Evolutionary conservation across 2,797 vertebrate species (phyloP), one percentile per base, ranked within the genome.

Genomic region (Botia kubotai): DNA sequence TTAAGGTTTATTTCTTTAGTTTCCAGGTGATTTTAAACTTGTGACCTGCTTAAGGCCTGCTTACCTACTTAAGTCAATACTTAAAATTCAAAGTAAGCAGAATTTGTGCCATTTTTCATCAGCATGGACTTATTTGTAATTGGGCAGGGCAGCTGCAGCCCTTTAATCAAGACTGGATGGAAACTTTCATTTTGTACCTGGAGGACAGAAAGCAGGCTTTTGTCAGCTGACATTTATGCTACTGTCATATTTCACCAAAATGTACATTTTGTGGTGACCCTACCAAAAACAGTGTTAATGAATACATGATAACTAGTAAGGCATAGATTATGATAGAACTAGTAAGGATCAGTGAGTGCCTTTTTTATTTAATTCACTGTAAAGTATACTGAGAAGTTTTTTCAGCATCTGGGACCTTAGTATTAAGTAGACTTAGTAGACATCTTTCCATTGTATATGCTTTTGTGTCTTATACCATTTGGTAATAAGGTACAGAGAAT

Each of bases 1-100:
- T 89, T 72, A 79, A 75, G 86, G 89, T 84, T 89, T 90, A 91
- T 70, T 83, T 86, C 43, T 87, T 79, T 81, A 19, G 14, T 43
- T 11, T 46, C 55, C 11, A 62, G 50, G 77, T 85, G 85, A 89
- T 85, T 85, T 87, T 80, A 88, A 90, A 88, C 53, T 13, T 52
- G 17, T 52, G 16, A 76, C 26, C 14, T 14, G 43, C 17, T 68
- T 26, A n/a, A 29, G 13, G 17, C 4, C 33, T 3, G 33, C 33
- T 33, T 3, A 3, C 23, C 23, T 26, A 26, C 23, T 26, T 43
- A 43, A 8, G 39, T 43, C 39, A 43, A 43, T 43, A 43, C 39
- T 39, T 55, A 62, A 76, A 52, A 14, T 33, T 57, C 19, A 33
- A 52, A 39, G 53, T 57, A 43, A 46, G 16, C 11, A 23, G 7